phyloP scores from a whole-genome alignment of 2,113 vertebrate genomes.

The Oreochromis tanganicae region DNA sequence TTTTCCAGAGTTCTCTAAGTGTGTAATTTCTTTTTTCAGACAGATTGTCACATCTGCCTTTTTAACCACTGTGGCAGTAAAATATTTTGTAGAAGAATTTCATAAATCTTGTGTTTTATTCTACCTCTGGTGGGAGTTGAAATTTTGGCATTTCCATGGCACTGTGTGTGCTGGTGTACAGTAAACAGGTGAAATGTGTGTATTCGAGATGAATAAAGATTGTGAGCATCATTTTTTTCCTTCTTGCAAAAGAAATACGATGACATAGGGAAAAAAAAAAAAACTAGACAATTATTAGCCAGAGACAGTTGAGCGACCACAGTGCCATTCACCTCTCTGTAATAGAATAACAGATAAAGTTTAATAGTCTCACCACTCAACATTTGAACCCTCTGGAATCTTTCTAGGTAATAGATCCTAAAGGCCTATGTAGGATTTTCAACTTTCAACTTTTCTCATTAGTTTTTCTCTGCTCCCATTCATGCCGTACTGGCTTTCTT shows the following conservation, averaged over 20 bases:
- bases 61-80: neutral
- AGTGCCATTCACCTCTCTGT: neutral
- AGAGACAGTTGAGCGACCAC: slow-evolving; percentile 15
- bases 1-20: neutral
- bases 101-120: neutral
- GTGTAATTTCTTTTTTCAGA: neutral
- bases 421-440: neutral
- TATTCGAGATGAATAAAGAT: neutral
- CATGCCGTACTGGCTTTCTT: neutral
- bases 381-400: neutral
- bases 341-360: neutral
- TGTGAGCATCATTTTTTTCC: neutral
- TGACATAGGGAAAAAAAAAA: neutral
- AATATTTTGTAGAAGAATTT: neutral
- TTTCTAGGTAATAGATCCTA: neutral
- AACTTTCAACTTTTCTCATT: neutral
- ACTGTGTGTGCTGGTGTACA: neutral
- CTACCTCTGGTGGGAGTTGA: neutral
- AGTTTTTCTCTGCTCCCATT: neutral
- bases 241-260: neutral
- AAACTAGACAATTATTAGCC: neutral
- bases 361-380: neutral
- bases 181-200: neutral
- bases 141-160: neutral
- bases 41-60: neutral